A percentile compares a stretch with the other conserved stretches of the same genome.
Conservation (phyloP, 2,797 vertebrate genomes). For the Notamacropus eugenii region DNA sequence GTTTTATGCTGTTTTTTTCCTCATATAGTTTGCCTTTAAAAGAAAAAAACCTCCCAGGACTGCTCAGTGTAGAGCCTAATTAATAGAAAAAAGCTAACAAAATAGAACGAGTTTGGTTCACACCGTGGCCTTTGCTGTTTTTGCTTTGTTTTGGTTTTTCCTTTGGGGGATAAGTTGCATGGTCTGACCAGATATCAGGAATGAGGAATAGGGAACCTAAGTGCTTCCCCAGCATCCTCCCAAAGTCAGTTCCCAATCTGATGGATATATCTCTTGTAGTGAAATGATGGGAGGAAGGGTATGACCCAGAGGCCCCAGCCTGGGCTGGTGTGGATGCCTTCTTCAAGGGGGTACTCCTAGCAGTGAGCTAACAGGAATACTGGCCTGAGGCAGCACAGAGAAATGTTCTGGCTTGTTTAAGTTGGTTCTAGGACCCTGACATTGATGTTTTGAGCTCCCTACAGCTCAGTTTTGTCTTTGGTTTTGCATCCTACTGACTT, state of each 20-base stretch:
- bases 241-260: not conserved
- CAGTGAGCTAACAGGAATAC: not conserved
- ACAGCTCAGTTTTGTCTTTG: not conserved
- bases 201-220: not conserved
- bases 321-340: not conserved
- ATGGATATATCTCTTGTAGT: not conserved
- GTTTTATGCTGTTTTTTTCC: not conserved
- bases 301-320: not conserved
- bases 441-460: conserved; percentile 9
- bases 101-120: not conserved
- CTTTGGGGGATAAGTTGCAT: not conserved
- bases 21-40: not conserved
- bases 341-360: not conserved
- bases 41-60: not conserved
- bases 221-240: not conserved
- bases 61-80: conserved; percentile 32
- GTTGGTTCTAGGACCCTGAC: not conserved
- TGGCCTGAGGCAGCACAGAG: conserved; percentile 40
- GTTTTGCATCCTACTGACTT: conserved; percentile 60
- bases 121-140: not conserved
- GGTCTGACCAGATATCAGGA: not conserved
- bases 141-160: not conserved
- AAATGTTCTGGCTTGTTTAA: conserved; percentile 29
- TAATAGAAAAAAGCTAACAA: not conserved
- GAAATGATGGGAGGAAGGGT: not conserved